Percentiles rank a stretch among this genome's conserved stretches.
phyloP scores from a whole-genome alignment of 92 coral and sea anemone genomes.

The Actinernus sp. region DNA sequence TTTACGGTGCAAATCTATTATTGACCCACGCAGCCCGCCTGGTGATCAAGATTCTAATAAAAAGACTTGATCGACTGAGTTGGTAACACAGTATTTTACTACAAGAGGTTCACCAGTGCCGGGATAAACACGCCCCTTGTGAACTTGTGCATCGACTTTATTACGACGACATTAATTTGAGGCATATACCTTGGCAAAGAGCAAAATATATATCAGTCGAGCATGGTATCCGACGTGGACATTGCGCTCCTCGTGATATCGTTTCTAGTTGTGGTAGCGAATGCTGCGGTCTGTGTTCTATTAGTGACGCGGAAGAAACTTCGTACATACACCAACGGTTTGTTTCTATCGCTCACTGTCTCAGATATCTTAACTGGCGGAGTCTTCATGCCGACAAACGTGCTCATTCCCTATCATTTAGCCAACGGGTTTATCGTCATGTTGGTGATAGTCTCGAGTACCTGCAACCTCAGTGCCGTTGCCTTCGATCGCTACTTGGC shows the following conservation, averaged over 20 bases:
- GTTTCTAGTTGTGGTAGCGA: constrained; percentile 36
- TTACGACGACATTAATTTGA: too few relatives aligned
- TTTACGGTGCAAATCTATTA: too few relatives aligned
- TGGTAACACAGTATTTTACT: too few relatives aligned
- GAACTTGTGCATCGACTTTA: too few relatives aligned
- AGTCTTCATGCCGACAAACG: constrained; percentile 47
- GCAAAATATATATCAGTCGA: too few relatives aligned
- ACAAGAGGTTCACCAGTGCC: too few relatives aligned
- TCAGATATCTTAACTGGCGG: constrained; percentile 74
- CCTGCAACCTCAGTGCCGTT: constrained; percentile 65
- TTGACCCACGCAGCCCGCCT: too few relatives aligned
- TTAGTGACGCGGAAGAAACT: constrained; percentile 40
- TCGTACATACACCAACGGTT: constrained; percentile 70
- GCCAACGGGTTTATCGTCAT: constrained; percentile 45
- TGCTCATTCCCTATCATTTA: constrained; percentile 27
- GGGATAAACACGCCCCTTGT: too few relatives aligned
- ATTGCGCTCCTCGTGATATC: constrained; percentile 5
- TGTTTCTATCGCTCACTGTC: constrained; percentile 66
- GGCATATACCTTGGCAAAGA: too few relatives aligned
- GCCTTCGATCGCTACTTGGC: constrained; percentile 74
- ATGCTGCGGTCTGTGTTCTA: constrained; percentile 51
- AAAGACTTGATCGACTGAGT: too few relatives aligned
- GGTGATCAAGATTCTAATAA: too few relatives aligned
- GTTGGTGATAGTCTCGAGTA: constrained; percentile 66
- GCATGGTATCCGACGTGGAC: neutral